Conservation (phyloP, 2,797 vertebrate species). For the Ciconia nigra region DNA sequence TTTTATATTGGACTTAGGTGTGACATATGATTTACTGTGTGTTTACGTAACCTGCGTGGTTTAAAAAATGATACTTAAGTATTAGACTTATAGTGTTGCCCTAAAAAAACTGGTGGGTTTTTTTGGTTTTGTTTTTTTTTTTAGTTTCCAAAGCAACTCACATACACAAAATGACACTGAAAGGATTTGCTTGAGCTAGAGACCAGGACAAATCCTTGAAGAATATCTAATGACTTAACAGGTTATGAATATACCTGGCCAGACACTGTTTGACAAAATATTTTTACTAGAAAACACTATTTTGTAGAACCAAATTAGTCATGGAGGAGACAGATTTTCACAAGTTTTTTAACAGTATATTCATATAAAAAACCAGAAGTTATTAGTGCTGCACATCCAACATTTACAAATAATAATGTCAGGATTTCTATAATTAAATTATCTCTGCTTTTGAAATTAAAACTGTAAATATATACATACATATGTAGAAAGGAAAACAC, state of each 20-base stretch:
- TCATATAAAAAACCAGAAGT: neutral
- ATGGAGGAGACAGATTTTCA: neutral
- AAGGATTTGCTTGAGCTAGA: neutral
- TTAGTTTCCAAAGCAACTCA: neutral
- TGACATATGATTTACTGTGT: neutral
- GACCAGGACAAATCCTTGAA: neutral
- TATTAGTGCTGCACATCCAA: neutral
- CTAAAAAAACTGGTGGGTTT: neutral
- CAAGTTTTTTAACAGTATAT: neutral
- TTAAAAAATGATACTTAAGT: neutral
- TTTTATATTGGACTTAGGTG: neutral
- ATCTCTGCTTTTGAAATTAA: neutral
- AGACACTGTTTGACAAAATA: neutral
- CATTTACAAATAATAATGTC: neutral
- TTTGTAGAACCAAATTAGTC: neutral
- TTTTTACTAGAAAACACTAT: neutral
- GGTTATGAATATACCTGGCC: neutral
- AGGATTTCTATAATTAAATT: neutral
- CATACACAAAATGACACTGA: neutral
- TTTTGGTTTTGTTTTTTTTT: neutral
- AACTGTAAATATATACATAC: neutral
- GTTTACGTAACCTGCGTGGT: neutral
- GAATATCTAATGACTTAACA: neutral
- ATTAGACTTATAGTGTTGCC: neutral
- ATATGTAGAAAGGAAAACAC: neutral